Conservation (phyloP, 2,113 vertebrate species). For the Scolopax mira region DNA sequence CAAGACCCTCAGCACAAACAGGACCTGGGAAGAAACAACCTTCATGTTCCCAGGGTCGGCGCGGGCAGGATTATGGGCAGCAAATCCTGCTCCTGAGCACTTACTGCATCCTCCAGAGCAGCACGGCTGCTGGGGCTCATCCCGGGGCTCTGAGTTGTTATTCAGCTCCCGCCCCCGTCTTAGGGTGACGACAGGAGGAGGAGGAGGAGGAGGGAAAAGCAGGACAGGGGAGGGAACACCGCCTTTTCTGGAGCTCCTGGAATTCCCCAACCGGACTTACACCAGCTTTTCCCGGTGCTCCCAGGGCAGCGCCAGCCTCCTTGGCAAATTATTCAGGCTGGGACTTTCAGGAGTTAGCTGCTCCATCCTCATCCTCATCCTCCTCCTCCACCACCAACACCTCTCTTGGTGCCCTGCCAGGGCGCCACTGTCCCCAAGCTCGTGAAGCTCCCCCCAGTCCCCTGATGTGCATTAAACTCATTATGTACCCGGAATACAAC, state of each 20-base stretch:
- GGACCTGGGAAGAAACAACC: neutral
- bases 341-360: neutral
- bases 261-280: neutral
- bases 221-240: neutral
- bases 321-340: neutral
- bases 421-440: neutral
- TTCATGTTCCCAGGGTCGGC: neutral
- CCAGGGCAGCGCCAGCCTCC: neutral
- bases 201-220: conserved; percentile 6
- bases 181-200: conserved; percentile 7
- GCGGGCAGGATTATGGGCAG: neutral
- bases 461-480: neutral
- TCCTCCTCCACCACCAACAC: rapidly evolving
- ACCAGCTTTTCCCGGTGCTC: rapidly evolving
- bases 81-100: neutral
- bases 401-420: too few species aligned
- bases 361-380: neutral
- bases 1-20: neutral
- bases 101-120: neutral
- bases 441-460: neutral
- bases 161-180: neutral
- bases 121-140: neutral
- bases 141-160: neutral
- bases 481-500: neutral
- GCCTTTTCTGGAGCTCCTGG: neutral